Base-by-base conservation (phyloP, 2,888 invertebrate species). In the Strigamia transsilvanica region DNA sequence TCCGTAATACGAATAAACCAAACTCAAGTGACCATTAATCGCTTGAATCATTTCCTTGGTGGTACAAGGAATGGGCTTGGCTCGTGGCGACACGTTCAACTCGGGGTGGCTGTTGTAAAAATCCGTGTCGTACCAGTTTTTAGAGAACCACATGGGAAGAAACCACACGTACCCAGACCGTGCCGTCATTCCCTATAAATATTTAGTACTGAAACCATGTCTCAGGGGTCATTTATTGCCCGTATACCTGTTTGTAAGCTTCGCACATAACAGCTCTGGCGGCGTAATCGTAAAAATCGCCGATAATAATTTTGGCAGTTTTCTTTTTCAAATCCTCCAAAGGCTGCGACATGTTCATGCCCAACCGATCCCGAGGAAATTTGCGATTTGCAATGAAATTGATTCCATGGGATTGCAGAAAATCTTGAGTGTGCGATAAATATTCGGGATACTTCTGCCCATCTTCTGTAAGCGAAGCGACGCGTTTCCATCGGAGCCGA, bases 111-210 rank as follows among this genome's bases (percentile, higher is more conserved):
- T 79, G 84, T 88, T 88, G 84, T 87, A 86, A 81, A 87, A 87
- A 83, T 91, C 90, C 0, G 91, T 91, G 84, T 92, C 88, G 86
- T 90, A 91, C 92, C 93, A 93, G 84, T 90, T 85, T 6, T 82
- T 80, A 7, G 87, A 84, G 82, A 87, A 87, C 92, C 94, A 93
- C 46, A 91, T 90, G 0, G 96, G 95, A 82, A 97, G 89, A 86
- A 97, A 94, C 96, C 96, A 97, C 2, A 94, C 93, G 87, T 93
- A 94, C 56, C 94, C 94, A 85, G 93, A 88, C 86, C 84, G 79
- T 4, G 87, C 86, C 38, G 88, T 88, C 88, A 89, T 88, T 79
- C 86, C 86, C 88, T 88, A 85, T n/a, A 85, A 84, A 77, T 9
- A 82, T n/a, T 38, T 13, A 34, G 4, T 23, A 78, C 4, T 6